Evolutionary conservation across 2,888 invertebrate genomes (phyloP).

Genomic region (Drosophila anomalata): DNA sequence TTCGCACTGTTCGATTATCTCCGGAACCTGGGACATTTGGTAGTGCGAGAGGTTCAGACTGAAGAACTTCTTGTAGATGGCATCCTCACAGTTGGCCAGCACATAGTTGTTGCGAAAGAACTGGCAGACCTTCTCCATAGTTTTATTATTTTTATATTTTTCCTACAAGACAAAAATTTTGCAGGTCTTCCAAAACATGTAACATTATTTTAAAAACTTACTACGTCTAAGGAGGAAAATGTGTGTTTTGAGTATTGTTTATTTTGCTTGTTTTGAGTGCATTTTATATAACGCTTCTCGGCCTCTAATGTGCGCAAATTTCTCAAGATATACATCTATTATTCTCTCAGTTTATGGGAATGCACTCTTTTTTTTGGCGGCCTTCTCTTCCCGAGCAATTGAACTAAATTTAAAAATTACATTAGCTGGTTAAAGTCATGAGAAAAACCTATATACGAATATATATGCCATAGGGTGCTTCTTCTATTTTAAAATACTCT

Average conservation of each 20-base stretch:
- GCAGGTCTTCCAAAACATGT: constrained; percentile 2
- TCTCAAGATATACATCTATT: not conserved
- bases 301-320: constrained; percentile 14
- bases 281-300: constrained; percentile 28
- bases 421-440: constrained; percentile 24
- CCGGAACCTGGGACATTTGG: constrained; percentile 87
- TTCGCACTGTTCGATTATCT: constrained; percentile 85
- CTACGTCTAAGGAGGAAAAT: constrained; percentile 3
- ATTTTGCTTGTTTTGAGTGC: constrained; percentile 29
- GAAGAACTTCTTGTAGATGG: constrained; percentile 86
- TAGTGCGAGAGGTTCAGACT: constrained; percentile 87
- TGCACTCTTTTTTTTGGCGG: constrained; percentile 21
- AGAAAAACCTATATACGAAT: constrained; percentile 1
- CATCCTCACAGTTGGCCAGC: constrained; percentile 88
- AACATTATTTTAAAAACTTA: constrained; percentile 16
- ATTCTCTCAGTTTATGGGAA: constrained; percentile 1
- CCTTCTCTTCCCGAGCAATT: constrained; percentile 33
- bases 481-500: not conserved
- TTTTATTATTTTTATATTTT: not conserved
- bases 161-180: constrained; percentile 17
- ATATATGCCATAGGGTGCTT: constrained; percentile 1
- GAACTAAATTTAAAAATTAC: constrained; percentile 45
- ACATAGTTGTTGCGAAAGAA: constrained; percentile 89
- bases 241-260: constrained; percentile 15
- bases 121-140: constrained; percentile 88